These are phyloP conservation scores for Desmodus rotundus DNA, from an alignment of 2,113 vertebrate species.

Conservation along the genomic window DNA sequence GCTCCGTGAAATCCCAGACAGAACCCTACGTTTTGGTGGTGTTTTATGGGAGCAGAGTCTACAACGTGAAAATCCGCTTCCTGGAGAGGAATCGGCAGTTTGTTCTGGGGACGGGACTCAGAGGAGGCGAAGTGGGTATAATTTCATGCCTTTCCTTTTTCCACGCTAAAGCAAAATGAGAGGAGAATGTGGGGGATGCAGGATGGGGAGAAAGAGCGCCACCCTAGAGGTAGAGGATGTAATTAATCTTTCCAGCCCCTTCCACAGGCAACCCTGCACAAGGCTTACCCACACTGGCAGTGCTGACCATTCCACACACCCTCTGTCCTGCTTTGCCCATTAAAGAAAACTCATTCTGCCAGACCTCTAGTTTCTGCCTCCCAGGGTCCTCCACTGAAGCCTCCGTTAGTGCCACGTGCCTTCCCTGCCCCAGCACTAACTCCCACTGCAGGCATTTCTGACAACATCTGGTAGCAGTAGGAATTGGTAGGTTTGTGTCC, in stretches of 20 bases:
- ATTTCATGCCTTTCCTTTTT: neutral
- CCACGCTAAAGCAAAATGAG: neutral
- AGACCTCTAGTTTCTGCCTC: neutral
- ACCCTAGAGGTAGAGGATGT: neutral
- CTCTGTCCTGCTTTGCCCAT: accelerated
- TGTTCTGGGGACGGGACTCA: conserved; percentile 85
- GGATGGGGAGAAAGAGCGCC: neutral
- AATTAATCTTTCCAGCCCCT: neutral
- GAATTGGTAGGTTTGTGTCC: neutral
- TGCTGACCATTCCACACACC: neutral
- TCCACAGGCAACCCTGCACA: too few species aligned
- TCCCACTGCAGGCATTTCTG: neutral
- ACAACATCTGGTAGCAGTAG: accelerated
- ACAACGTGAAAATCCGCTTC: conserved; percentile 93
- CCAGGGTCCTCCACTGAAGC: neutral
- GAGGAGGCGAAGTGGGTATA: conserved; percentile 86
- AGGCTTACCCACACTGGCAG: too few species aligned
- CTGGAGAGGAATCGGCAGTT: conserved; percentile 83
- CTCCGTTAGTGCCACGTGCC: neutral
- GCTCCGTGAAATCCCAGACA: conserved; percentile 81
- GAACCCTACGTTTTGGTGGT: conserved; percentile 91
- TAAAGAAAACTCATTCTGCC: neutral
- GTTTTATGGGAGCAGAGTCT: conserved; percentile 88
- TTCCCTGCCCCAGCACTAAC: neutral
- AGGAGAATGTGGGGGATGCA: too few species aligned